Percentiles rank a stretch among this genome's conserved stretches.
These are phyloP conservation scores for Vanacampus margaritifer DNA, from an alignment of 2,113 vertebrate genomes.

Conservation along the genomic window DNA sequence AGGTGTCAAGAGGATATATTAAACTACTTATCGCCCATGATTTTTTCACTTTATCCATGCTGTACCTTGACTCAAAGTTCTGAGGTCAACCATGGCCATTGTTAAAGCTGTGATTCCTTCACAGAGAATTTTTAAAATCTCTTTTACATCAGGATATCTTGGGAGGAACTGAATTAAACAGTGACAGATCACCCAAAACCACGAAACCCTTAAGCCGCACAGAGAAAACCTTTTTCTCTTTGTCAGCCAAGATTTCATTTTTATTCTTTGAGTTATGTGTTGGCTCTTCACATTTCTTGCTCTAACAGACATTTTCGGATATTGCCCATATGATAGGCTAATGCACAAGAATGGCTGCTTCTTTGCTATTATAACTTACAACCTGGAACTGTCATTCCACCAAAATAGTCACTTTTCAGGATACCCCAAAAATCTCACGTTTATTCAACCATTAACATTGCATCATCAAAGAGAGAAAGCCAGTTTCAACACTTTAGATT, in stretches of 20 bases:
- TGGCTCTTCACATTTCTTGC: not conserved
- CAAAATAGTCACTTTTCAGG: no score
- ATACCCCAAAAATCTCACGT: no score
- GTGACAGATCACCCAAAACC: not conserved
- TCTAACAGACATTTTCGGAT: no score
- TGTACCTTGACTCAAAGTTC: not conserved
- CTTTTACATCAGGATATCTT: not conserved
- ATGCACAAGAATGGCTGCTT: no score
- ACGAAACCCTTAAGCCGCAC: not conserved
- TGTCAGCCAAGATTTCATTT: not conserved
- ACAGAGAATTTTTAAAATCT: not conserved
- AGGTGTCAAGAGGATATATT: conserved; percentile 10
- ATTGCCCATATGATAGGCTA: no score
- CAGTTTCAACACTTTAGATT: no score
- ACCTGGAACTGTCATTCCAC: no score
- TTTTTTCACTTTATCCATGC: not conserved
- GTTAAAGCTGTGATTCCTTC: not conserved
- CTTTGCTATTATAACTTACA: no score
- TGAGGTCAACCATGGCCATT: not conserved
- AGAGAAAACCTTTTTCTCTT: not conserved
- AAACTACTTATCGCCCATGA: not conserved
- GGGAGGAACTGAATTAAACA: not conserved
- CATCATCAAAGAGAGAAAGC: no score
- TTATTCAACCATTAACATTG: no score
- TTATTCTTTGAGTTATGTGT: not conserved